Evolutionary conservation across 1,140 invertebrate genomes (phyloP), one percentile per base, ranked within the genome.

Genomic region (Paracyclopina nana): DNA sequence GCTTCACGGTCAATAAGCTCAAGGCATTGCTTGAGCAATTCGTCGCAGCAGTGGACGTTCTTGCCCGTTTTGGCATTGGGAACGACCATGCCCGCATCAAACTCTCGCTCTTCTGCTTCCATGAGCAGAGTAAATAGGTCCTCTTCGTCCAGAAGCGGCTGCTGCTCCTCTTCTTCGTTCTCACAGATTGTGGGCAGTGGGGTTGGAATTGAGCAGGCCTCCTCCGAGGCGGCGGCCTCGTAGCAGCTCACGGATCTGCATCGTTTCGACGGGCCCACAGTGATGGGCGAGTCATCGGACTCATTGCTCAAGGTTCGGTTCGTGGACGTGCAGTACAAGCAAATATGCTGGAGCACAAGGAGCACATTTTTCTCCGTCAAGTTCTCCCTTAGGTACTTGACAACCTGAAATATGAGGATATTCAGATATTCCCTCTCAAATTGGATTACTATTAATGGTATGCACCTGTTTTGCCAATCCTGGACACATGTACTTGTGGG

Each of bases 401-500:
- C 70, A 48, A 77, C 78, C 9, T n/a, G n/a, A n/a, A n/a, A n/a
- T n/a, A n/a, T n/a, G n/a, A n/a, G n/a, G n/a, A n/a, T n/a, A n/a
- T n/a, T n/a, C n/a, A n/a, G n/a, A n/a, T n/a, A n/a, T n/a, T n/a
- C n/a, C n/a, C n/a, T n/a, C n/a, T n/a, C n/a, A n/a, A n/a, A n/a
- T n/a, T n/a, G n/a, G n/a, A n/a, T n/a, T n/a, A n/a, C n/a, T n/a
- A n/a, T n/a, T n/a, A n/a, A n/a, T n/a, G n/a, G n/a, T n/a, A n/a
- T n/a, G n/a, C n/a, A n/a, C n/a, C n/a, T 71, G 60, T 41, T 68
- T 62, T 12, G 72, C 71, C 8, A 80, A 63, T 26, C 68, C 71
- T 1, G 70, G 67, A 50, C 77, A 76, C 4, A 77, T 61, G 55
- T 78, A 80, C 53, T 77, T 74, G 57, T 78, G 72, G 5, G 76